Base-by-base conservation (phyloP, 2,797 vertebrate species). In the Dermochelys coriacea region DNA sequence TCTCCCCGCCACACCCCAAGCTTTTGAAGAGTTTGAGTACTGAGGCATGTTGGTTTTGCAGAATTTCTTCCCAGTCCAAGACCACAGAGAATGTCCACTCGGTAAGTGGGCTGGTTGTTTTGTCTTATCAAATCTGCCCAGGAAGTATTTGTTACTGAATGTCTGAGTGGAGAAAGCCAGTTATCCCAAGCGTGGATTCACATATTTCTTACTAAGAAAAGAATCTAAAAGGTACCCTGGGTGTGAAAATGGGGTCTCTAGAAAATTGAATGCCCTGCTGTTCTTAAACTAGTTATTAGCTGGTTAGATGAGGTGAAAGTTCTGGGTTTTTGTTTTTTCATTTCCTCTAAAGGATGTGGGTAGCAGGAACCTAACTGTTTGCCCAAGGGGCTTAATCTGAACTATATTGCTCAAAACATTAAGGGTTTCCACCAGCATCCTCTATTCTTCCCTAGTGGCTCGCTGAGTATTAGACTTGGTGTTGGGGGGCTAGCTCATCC, bases 1-100 rank as follows among this genome's bases (percentile, higher is more conserved):
- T 16, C 16, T 12, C 34, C 8, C 5, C 8, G 4, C 19, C 21
- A 4, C 21, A 61, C 21, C 25, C 15, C 0, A 16, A 21, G 68
- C 57, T 27, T 93, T 81, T 1, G 0, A 61, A 10, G 1, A 2
- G 0, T 41, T 64, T 80, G 18, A 52, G 55, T 86, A 15, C 27
- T 6, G 80, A 84, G 81, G 12, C 57, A 37, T 84, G 41, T 87
- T 4, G 64, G 79, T 82, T 68, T 89, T 57, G 15, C 6, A 1
- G 5, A 57, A 19, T 37, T 82, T 37, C 37, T 55, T 82, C 14
- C 54, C 16, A 7, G 23, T 55, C 78, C 2, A 0, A 74, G 84
- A 45, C 55, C 84, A 75, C 1, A 1, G n/a, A 68, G 64, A 21
- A 6, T 1, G 12, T 29, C 37, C 34, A 51, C 41, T 2, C 1